Evolutionary conservation across 2,797 vertebrate species (phyloP).

Genomic region (Atherinosoma microstoma): DNA sequence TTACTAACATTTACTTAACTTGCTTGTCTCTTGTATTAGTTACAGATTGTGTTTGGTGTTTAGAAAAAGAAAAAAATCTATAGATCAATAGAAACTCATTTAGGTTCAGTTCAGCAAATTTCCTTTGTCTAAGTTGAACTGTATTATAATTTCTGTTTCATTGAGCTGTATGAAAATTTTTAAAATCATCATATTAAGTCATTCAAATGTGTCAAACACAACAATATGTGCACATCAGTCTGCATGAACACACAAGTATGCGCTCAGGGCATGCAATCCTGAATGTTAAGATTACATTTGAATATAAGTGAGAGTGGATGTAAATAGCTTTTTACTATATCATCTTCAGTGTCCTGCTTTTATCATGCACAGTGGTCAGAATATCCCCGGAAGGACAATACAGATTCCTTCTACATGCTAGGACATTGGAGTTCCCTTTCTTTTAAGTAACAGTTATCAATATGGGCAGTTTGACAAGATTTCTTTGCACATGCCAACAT

Average conservation of each 20-base stretch:
- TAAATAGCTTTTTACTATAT: slow-evolving; percentile 65
- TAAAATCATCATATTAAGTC: slow-evolving; percentile 6
- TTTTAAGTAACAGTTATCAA: slow-evolving; percentile 50
- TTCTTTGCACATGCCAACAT: slow-evolving; percentile 9
- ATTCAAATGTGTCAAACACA: slow-evolving; percentile 19
- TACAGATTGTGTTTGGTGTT: not conserved
- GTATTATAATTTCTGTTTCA: slow-evolving; percentile 1
- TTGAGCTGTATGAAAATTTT: not conserved
- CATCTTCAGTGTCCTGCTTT: slow-evolving; percentile 60
- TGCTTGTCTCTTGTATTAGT: slow-evolving; percentile 4
- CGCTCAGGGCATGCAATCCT: slow-evolving; percentile 42
- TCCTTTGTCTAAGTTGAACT: not conserved
- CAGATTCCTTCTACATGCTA: slow-evolving; percentile 45
- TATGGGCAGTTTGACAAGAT: slow-evolving; percentile 36
- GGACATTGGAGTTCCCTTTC: slow-evolving; percentile 32
- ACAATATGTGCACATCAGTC: slow-evolving; percentile 23
- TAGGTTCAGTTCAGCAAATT: too few species aligned
- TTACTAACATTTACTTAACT: not conserved
- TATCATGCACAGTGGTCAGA: slow-evolving; percentile 59
- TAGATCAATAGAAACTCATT: not conserved
- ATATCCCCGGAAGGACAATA: slow-evolving; percentile 62
- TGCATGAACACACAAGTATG: slow-evolving; percentile 21
- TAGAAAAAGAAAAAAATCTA: not conserved
- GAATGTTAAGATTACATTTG: slow-evolving; percentile 56
- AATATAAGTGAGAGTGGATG: slow-evolving; percentile 50